Evolutionary conservation across 2,888 invertebrate genomes (phyloP), one percentile per base, ranked within the genome.

Genomic region (Elysia crispata): DNA sequence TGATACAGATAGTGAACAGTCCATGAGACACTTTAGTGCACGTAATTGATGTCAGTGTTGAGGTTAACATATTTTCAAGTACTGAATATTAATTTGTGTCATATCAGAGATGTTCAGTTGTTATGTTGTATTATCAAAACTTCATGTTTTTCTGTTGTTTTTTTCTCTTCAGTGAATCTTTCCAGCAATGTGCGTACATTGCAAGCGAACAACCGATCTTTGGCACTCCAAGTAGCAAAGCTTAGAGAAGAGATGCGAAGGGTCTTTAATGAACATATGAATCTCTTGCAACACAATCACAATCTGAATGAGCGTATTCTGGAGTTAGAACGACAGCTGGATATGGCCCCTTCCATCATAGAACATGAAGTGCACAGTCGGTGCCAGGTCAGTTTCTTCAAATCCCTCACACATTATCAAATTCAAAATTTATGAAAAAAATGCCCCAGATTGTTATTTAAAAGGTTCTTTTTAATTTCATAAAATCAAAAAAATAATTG

Each of bases 191-290:
- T 87, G 41, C 86, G 87, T 62, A 87, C 89, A 0, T 81, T 91
- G 60, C 81, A 87, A 41, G 85, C 88, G 41, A 91, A 91, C 85
- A 91, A 91, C 81, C 85, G 87, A 25, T 89, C 89, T 0, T 83
- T 91, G 81, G 90, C 91, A 0, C 82, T 86, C 62, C 86, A 86
- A 6, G 81, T 91, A 49, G 87, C 89, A 77, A 86, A 85, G 62
- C 83, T 86, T 15, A 84, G 85, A 25, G 85, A 87, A 64, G 89
- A 89, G 1, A 82, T 88, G 1, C 83, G 87, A 0, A 73, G 78
- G 30, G 82, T 85, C 6, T 77, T 85, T n/a, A 82, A 86, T 15
- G 80, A 85, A 18, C 83, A 85, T 23, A 77, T 86, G 13, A 82
- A 85, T 1, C 82, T 87, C 20, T 83, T 85, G 54, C 78, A 84